Conservation (phyloP, 2,113 vertebrate genomes). For the Tachysurus vachellii region DNA sequence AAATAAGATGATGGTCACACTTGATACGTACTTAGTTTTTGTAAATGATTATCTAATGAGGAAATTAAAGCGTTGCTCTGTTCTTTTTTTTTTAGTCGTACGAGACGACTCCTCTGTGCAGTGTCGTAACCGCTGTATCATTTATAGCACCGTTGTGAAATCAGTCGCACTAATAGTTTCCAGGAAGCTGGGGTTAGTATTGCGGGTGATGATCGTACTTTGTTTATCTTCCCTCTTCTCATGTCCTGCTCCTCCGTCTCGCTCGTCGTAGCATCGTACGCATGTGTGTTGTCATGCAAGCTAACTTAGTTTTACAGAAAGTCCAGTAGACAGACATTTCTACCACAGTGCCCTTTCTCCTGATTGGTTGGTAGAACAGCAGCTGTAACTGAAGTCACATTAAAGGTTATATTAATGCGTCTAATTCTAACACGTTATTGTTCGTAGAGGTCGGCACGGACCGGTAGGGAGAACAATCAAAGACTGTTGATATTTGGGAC, state of each 20-base stretch:
- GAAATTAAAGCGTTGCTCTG: not conserved
- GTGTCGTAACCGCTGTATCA: not conserved
- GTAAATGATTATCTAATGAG: not conserved
- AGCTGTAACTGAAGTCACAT: not conserved
- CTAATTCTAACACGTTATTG: not conserved
- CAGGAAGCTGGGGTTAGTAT: not conserved
- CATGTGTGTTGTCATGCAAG: not conserved
- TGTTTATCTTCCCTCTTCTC: not conserved
- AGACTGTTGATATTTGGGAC: not conserved
- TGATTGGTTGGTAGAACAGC: not conserved
- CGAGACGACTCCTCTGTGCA: not conserved
- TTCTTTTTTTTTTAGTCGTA: not conserved
- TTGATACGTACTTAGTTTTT: not conserved
- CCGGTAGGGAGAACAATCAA: not conserved
- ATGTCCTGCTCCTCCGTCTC: not conserved
- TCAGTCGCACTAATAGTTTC: conserved; percentile 4
- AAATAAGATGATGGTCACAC: too few relatives aligned
- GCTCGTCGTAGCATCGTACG: not conserved
- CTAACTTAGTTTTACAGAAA: not conserved
- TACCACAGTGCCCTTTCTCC: not conserved
- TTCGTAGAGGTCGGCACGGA: not conserved
- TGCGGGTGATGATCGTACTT: not conserved
- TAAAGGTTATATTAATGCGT: not conserved
- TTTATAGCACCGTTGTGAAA: not conserved
- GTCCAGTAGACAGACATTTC: not conserved